Evolutionary conservation across 2,113 vertebrate species (phyloP).

Genomic region (Hypocryptadius cinnamomeus): DNA sequence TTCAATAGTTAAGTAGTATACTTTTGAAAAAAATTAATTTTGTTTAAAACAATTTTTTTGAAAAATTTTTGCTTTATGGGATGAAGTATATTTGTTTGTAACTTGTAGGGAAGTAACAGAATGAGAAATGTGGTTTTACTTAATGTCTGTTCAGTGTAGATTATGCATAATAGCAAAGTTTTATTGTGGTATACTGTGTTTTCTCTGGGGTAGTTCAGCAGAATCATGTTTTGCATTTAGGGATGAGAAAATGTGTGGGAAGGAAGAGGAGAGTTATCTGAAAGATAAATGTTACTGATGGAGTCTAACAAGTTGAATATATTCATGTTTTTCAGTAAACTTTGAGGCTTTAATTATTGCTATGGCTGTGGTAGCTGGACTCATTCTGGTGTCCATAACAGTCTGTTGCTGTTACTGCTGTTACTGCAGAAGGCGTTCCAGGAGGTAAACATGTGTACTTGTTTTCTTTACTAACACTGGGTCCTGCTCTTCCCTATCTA

Average conservation of each 20-base stretch:
- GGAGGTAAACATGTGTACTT: slow-evolving; percentile 52
- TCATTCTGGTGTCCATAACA: slow-evolving; percentile 63
- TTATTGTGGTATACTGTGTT: not conserved
- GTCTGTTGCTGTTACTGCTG: slow-evolving; percentile 84
- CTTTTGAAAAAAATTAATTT: not conserved
- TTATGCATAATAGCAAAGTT: not conserved
- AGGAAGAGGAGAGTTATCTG: not conserved
- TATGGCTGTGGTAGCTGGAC: slow-evolving; percentile 71
- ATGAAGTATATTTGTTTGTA: not conserved
- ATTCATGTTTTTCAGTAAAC: slow-evolving; percentile 74
- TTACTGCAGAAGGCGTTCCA: slow-evolving; percentile 62
- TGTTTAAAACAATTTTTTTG: not conserved
- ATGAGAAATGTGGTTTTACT: not conserved
- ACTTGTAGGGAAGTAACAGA: not conserved
- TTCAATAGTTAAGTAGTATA: not conserved
- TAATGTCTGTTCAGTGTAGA: not conserved
- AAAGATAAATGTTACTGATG: not conserved
- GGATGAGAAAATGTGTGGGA: not conserved
- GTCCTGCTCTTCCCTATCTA: not conserved
- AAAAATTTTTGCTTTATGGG: not conserved
- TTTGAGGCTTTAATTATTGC: slow-evolving; percentile 84
- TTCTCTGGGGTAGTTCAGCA: not conserved
- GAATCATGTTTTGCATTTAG: not conserved
- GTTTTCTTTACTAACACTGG: not conserved
- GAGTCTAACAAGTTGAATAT: slow-evolving; percentile 1